Percentiles rank a stretch among this genome's conserved stretches.
phyloP scores from a whole-genome alignment of 2,888 invertebrate genomes.

The Timandra comae region DNA sequence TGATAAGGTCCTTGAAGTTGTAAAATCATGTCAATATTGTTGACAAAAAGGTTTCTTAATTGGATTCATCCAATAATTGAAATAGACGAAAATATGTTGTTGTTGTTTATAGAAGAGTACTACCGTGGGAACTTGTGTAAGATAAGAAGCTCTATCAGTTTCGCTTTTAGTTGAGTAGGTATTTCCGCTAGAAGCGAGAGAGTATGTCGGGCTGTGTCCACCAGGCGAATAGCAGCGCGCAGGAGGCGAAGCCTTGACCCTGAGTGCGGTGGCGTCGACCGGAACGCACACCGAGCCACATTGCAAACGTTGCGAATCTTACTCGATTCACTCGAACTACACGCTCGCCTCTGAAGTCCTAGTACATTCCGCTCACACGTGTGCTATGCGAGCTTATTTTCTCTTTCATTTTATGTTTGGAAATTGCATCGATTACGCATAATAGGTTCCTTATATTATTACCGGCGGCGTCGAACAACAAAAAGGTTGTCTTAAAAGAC shows the following conservation, averaged over 20 bases:
- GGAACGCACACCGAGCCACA: constrained; percentile 68
- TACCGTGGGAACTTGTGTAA: constrained; percentile 35
- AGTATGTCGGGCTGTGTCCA: constrained; percentile 41
- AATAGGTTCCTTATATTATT: constrained; percentile 18
- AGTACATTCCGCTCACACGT: constrained; percentile 63
- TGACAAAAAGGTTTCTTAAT: too few species aligned
- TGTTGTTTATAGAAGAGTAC: too few species aligned
- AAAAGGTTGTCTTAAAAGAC: constrained; percentile 10
- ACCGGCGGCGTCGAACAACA: constrained; percentile 1
- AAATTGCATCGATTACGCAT: constrained; percentile 39
- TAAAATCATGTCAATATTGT: too few species aligned
- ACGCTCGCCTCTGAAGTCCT: constrained; percentile 57
- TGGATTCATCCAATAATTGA: too few species aligned
- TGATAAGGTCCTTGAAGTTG: too few species aligned
- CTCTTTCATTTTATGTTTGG: constrained; percentile 44
- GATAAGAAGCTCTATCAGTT: constrained; percentile 46
- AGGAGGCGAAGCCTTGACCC: constrained; percentile 74
- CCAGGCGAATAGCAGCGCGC: constrained; percentile 60
- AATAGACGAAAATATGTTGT: too few species aligned
- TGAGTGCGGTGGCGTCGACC: constrained; percentile 75
- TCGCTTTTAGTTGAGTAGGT: constrained; percentile 61
- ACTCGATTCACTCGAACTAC: constrained; percentile 29
- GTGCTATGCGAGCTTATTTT: constrained; percentile 56
- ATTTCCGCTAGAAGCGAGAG: constrained; percentile 52
- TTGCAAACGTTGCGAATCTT: constrained; percentile 65